A percentile compares a stretch with the other conserved stretches of the same genome.
Conservation (phyloP, 2,797 vertebrate species). For the Notolabrus celidotus region DNA sequence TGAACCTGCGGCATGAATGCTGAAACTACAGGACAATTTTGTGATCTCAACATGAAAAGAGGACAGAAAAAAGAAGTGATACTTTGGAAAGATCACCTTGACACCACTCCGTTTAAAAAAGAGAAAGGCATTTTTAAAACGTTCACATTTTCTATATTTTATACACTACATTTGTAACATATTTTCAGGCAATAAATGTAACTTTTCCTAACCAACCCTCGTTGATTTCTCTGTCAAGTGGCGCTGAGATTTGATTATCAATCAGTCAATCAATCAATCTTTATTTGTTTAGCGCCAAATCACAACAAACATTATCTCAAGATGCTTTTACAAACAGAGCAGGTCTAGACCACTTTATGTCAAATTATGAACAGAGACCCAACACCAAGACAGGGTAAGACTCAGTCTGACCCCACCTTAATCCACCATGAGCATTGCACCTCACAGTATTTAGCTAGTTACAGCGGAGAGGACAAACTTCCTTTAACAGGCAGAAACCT, state of each 20-base stretch:
- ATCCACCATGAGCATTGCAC: no score
- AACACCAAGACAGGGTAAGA: no score
- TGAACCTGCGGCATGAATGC: constrained; percentile 36
- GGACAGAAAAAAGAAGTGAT: not conserved
- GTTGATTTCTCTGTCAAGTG: not conserved
- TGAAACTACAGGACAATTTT: not conserved
- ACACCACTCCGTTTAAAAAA: not conserved
- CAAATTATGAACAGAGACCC: no score
- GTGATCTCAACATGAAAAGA: not conserved
- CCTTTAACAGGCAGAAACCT: no score
- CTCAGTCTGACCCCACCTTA: no score
- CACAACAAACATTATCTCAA: no score
- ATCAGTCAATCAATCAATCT: no score
- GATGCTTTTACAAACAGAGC: no score
- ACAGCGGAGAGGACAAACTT: no score
- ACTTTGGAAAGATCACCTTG: not conserved
- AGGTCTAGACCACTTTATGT: no score
- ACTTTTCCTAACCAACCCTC: not conserved
- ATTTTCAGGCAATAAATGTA: constrained; percentile 22
- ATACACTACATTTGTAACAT: not conserved
- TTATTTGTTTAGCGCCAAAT: no score
- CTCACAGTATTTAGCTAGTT: no score
- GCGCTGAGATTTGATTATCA: not conserved
- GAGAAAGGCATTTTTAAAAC: constrained; percentile 1
- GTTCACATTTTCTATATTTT: not conserved